phyloP scores from a whole-genome alignment of 2,888 invertebrate genomes.

The Ornithoptera priamus region DNA sequence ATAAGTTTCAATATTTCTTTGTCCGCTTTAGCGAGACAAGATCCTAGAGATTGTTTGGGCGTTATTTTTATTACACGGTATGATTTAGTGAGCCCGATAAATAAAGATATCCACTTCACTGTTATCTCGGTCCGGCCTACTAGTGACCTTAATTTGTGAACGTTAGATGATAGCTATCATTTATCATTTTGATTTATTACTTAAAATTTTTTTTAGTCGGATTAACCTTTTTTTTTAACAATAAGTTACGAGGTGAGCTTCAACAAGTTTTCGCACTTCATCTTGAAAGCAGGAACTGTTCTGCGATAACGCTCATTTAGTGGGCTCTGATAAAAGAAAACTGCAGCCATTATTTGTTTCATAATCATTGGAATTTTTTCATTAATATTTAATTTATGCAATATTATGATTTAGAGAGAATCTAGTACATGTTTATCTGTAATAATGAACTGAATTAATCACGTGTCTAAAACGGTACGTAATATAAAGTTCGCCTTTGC shows the following conservation, averaged over 20 bases:
- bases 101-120: slow-evolving; percentile 28
- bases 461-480: too few relatives aligned
- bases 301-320: too few relatives aligned
- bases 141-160: slow-evolving; percentile 9
- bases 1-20: slow-evolving; percentile 16
- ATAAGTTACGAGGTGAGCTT: background rate
- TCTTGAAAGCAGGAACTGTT: too few relatives aligned
- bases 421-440: too few relatives aligned
- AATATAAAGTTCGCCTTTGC: too few relatives aligned
- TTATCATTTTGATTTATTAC: slow-evolving; percentile 5
- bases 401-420: too few relatives aligned
- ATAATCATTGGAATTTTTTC: too few relatives aligned
- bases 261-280: too few relatives aligned
- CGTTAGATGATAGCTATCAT: background rate
- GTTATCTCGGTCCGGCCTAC: slow-evolving; percentile 17
- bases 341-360: too few relatives aligned
- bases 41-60: slow-evolving; percentile 25
- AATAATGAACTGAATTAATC: too few relatives aligned
- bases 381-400: too few relatives aligned
- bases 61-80: slow-evolving; percentile 23
- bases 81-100: slow-evolving; percentile 24
- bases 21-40: slow-evolving; percentile 23
- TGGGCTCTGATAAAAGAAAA: too few relatives aligned
- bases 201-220: background rate
- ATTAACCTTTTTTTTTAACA: background rate